Evolutionary conservation across 2,888 invertebrate species (phyloP).

Genomic region (Eurois occulta): DNA sequence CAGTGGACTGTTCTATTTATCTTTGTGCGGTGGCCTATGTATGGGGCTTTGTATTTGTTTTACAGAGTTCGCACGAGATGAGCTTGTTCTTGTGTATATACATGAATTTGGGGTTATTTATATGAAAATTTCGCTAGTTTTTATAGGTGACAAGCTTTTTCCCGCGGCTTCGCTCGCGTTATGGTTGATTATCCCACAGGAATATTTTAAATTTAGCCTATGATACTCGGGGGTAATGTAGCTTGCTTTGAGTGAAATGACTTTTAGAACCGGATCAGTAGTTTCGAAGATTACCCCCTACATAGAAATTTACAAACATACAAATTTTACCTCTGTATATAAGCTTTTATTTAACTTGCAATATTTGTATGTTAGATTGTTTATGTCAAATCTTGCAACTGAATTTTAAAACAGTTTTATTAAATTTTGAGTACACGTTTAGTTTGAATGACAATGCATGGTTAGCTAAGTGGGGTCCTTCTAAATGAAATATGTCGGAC

Average conservation of each 20-base stretch:
- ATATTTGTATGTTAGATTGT: too few species aligned
- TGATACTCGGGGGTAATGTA: neutral
- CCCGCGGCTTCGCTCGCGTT: neutral
- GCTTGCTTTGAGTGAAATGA: neutral
- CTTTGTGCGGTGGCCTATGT: constrained; percentile 13
- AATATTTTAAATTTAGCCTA: neutral
- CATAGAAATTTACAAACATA: too few species aligned
- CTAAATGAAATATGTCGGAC: too few species aligned
- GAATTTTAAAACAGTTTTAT: too few species aligned
- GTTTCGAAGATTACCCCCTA: neutral
- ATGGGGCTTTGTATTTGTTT: constrained; percentile 18
- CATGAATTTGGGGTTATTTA: neutral
- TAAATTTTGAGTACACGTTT: too few species aligned
- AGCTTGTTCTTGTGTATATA: neutral
- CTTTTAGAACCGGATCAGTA: neutral
- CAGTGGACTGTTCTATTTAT: constrained; percentile 12
- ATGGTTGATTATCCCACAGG: neutral
- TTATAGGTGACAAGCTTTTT: neutral
- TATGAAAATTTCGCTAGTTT: neutral
- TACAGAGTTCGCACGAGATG: constrained; percentile 25
- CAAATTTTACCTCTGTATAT: too few species aligned
- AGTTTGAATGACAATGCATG: too few species aligned
- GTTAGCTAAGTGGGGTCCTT: too few species aligned
- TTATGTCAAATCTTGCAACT: too few species aligned
- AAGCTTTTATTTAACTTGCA: too few species aligned